These are phyloP conservation scores for Ceratitis capitata DNA, from an alignment of 1,140 invertebrate genomes.

Conservation along the genomic window DNA sequence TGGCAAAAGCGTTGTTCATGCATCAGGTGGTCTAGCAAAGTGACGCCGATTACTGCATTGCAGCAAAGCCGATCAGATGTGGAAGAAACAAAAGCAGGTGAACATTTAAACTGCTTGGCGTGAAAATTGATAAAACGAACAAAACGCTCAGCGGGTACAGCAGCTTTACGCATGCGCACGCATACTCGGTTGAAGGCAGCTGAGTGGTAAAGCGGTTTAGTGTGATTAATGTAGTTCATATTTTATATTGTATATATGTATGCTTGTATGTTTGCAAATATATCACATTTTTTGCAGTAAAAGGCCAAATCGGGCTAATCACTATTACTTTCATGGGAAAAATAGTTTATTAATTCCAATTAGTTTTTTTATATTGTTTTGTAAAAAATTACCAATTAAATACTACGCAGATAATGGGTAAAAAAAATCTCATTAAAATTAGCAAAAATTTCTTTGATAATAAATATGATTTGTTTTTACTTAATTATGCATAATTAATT, in stretches of 20 bases:
- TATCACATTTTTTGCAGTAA: too few relatives aligned
- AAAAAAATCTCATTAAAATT: too few relatives aligned
- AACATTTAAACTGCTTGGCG: not conserved
- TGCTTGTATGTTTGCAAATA: not conserved
- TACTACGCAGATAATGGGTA: too few relatives aligned
- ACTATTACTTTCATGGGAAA: too few relatives aligned
- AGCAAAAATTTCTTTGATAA: too few relatives aligned
- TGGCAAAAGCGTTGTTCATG: not conserved
- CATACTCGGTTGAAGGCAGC: not conserved
- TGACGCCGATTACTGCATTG: not conserved
- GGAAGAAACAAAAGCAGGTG: not conserved
- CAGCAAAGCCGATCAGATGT: not conserved
- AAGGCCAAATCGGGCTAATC: too few relatives aligned
- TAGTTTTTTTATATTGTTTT: too few relatives aligned
- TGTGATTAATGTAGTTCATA: not conserved
- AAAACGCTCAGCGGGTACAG: not conserved
- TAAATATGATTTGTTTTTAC: too few relatives aligned
- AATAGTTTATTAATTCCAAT: too few relatives aligned
- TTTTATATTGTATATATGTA: not conserved
- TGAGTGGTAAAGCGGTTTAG: not conserved
- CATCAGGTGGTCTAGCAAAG: constrained; percentile 6
- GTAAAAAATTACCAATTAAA: too few relatives aligned
- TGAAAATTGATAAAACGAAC: not conserved
- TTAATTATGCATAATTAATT: too few relatives aligned
- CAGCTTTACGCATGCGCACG: not conserved